These are phyloP conservation scores for Anser brachyrhynchus DNA, from an alignment of 2,113 vertebrate genomes.

Conservation along the genomic window DNA sequence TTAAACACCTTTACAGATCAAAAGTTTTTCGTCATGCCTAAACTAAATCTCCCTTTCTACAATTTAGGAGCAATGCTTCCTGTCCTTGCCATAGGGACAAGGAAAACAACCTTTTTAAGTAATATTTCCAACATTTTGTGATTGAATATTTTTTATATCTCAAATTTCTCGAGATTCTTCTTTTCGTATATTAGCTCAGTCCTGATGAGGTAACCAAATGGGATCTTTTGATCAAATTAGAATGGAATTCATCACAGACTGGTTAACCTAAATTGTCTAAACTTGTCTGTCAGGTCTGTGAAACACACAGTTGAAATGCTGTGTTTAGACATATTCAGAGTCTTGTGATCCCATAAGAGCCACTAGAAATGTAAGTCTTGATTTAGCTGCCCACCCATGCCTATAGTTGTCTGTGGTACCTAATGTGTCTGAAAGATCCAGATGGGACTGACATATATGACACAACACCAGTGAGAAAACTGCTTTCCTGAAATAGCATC, in stretches of 20 bases:
- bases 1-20: neutral
- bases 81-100: neutral
- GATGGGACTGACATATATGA: neutral
- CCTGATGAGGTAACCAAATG: neutral
- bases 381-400: neutral
- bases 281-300: neutral
- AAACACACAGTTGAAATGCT: neutral
- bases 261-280: neutral
- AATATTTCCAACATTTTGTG: neutral
- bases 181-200: neutral
- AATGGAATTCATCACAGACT: neutral
- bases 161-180: neutral
- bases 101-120: neutral
- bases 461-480: neutral
- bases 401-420: neutral
- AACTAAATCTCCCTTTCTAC: neutral
- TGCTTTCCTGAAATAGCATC: neutral
- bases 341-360: neutral
- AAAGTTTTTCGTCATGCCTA: neutral
- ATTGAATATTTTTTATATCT: neutral
- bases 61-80: neutral
- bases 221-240: neutral
- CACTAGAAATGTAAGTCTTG: neutral
- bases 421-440: neutral
- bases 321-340: neutral